Evolutionary conservation across 2,888 invertebrate genomes (phyloP).

Genomic region (Tinea trinotella): DNA sequence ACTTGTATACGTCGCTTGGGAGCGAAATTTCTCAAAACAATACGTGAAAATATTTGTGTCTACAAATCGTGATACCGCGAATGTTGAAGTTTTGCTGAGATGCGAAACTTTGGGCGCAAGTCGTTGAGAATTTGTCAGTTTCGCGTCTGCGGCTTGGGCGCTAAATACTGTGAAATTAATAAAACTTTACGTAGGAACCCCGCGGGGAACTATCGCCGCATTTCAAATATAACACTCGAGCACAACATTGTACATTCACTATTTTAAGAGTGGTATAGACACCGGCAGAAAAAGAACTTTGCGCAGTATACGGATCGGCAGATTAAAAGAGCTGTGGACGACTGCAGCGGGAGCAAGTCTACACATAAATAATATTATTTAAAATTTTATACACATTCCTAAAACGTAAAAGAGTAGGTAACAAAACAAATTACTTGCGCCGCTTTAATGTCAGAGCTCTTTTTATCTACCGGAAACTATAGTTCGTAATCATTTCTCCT

Average conservation of each 20-base stretch:
- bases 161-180: constrained; percentile 18
- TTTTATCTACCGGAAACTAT: too few species aligned
- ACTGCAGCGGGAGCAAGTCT: too few species aligned
- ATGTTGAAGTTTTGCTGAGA: constrained; percentile 3
- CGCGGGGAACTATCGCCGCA: constrained; percentile 10
- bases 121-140: constrained; percentile 15
- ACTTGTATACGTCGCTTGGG: neutral
- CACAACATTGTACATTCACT: neutral
- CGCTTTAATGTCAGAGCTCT: too few species aligned
- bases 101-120: constrained; percentile 8
- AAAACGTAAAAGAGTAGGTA: too few species aligned
- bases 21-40: constrained; percentile 4
- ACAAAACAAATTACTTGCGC: too few species aligned
- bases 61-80: neutral
- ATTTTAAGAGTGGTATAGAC: too few species aligned
- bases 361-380: too few species aligned
- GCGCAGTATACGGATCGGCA: too few species aligned
- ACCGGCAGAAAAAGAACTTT: too few species aligned
- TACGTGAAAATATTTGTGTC: neutral
- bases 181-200: constrained; percentile 8
- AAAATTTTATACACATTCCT: too few species aligned
- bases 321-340: too few species aligned
- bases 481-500: too few species aligned
- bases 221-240: neutral
- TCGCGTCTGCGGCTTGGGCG: constrained; percentile 12